Conservation (phyloP, 2,888 invertebrate species). For the Torymus aiolomorphi region DNA sequence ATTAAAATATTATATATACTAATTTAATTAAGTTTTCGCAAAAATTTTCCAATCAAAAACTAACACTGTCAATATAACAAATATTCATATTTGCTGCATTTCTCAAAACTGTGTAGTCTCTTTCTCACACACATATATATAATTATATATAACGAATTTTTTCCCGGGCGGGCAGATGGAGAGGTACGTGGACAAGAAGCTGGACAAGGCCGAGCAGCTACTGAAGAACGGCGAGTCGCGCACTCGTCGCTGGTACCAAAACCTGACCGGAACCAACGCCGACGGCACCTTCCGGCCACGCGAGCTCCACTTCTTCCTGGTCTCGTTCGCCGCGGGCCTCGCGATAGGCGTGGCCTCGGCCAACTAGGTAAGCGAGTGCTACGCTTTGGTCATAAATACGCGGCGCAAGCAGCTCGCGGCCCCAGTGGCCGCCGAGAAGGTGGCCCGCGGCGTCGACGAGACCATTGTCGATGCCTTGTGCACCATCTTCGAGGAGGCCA, state of each 20-base stretch:
- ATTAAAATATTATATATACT: too few relatives aligned
- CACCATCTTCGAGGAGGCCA: constrained; percentile 57
- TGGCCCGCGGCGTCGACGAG: constrained; percentile 3
- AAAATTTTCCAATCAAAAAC: too few relatives aligned
- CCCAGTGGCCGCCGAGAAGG: not conserved
- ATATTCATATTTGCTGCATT: too few relatives aligned
- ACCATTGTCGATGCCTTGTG: constrained; percentile 6
- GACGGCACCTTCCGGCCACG: constrained; percentile 82
- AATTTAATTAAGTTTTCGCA: too few relatives aligned
- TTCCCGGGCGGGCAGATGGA: constrained; percentile 80
- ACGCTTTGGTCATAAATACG: constrained; percentile 65
- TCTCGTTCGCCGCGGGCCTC: constrained; percentile 88
- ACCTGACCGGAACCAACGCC: constrained; percentile 82
- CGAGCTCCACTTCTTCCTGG: constrained; percentile 87
- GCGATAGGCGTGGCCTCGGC: constrained; percentile 81
- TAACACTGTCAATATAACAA: too few relatives aligned
- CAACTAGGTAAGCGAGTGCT: constrained; percentile 70
- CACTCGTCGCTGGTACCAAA: constrained; percentile 86
- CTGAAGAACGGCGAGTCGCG: constrained; percentile 84
- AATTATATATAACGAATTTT: constrained; percentile 47
- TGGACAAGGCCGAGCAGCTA: constrained; percentile 87
- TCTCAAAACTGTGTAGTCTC: too few relatives aligned
- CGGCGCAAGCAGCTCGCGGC: constrained; percentile 21
- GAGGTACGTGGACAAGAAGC: constrained; percentile 87
- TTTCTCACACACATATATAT: too few relatives aligned